Evolutionary conservation across 2,113 vertebrate genomes (phyloP).

Genomic region (Gasterosteus nipponicus): DNA sequence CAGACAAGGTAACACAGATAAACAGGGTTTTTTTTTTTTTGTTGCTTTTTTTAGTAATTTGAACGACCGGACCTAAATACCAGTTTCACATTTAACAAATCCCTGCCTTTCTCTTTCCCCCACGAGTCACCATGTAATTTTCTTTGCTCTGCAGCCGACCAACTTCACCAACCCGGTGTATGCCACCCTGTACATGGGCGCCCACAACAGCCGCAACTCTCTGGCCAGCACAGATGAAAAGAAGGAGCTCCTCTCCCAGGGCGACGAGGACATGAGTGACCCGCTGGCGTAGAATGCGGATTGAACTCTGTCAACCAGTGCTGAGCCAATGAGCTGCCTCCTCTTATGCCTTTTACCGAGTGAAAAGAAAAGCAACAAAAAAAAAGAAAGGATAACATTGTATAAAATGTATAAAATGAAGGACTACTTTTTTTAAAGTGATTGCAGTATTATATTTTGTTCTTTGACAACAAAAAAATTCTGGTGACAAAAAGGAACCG

Average conservation of each 20-base stretch:
- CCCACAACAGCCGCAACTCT: slow-evolving; percentile 94
- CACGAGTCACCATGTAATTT: slow-evolving; percentile 35
- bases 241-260: slow-evolving; percentile 92
- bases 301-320: slow-evolving; percentile 54
- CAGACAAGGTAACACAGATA: slow-evolving; percentile 87
- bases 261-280: slow-evolving; percentile 92
- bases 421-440: slow-evolving; percentile 98
- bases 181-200: slow-evolving; percentile 97
- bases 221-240: slow-evolving; percentile 98
- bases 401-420: slow-evolving; percentile 99
- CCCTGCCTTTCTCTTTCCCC: neutral
- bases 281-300: slow-evolving; percentile 87
- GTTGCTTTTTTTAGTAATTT: neutral
- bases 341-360: slow-evolving; percentile 80
- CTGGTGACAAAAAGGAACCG: slow-evolving; percentile 76
- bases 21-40: no score
- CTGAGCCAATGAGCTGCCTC: slow-evolving; percentile 60
- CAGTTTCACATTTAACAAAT: neutral
- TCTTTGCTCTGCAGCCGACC: slow-evolving; percentile 85
- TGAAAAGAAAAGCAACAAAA: slow-evolving; percentile 78
- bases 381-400: slow-evolving; percentile 83
- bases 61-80: neutral
- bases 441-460: slow-evolving; percentile 97
- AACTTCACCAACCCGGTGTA: slow-evolving; percentile 99
- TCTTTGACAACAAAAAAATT: slow-evolving; percentile 76